phyloP scores from a whole-genome alignment of 2,797 vertebrate genomes.

The Tragelaphus eurycerus region DNA sequence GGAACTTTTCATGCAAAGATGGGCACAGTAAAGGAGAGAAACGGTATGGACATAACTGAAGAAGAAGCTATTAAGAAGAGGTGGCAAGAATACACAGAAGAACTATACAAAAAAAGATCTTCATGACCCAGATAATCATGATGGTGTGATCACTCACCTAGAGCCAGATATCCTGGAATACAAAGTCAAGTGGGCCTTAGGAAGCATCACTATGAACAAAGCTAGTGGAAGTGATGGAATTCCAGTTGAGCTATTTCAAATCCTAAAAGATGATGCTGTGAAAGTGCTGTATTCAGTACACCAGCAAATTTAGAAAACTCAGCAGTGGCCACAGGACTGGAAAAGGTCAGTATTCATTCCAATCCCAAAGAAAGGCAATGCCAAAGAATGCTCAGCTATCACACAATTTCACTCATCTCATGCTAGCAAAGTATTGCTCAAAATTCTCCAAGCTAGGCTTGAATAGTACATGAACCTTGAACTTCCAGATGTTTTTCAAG shows the following conservation, averaged over 20 bases:
- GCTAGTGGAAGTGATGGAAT: neutral
- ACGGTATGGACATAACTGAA: neutral
- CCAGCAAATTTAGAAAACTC: neutral
- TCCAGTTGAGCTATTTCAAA: neutral
- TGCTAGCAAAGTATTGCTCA: too few species aligned
- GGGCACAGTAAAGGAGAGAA: neutral
- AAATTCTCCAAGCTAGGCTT: neutral
- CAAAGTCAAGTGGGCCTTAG: neutral
- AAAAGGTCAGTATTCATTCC: neutral
- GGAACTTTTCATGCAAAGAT: neutral
- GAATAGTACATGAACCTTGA: fast-evolving
- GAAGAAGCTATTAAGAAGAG: neutral
- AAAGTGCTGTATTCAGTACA: neutral
- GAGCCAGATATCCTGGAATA: neutral
- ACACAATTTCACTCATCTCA: neutral
- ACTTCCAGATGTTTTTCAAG: neutral
- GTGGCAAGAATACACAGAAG: neutral
- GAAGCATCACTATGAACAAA: neutral
- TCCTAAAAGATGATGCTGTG: neutral
- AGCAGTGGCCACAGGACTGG: neutral
- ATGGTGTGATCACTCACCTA: neutral
- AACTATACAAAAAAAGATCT: neutral
- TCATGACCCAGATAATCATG: neutral
- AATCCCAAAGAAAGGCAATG: neutral
- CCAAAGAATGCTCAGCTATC: neutral